A percentile compares a stretch with the other conserved stretches of the same genome.
Conservation (phyloP, 2,797 vertebrate genomes). For the Cygnus olor region DNA sequence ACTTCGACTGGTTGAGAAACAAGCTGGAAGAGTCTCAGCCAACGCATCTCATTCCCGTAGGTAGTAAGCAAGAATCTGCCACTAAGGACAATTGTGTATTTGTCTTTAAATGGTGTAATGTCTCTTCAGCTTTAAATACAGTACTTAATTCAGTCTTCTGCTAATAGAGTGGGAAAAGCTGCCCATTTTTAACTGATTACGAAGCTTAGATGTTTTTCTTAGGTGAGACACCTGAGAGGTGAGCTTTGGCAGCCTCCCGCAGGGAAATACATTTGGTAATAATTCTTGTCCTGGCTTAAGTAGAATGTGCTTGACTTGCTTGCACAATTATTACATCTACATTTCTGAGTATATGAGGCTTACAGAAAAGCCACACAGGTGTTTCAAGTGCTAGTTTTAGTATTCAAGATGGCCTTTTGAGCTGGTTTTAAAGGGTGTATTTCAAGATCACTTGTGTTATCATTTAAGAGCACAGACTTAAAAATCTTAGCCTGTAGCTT, state of each 20-base stretch:
- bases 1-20: slow-evolving; percentile 96
- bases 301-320: background rate
- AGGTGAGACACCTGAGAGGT: background rate
- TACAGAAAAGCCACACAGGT: background rate
- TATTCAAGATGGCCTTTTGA: background rate
- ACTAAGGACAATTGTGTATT: background rate
- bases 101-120: background rate
- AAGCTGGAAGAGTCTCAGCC: slow-evolving; percentile 98
- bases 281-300: background rate
- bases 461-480: background rate
- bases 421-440: background rate
- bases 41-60: slow-evolving; percentile 97
- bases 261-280: background rate
- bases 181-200: background rate
- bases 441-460: background rate
- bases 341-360: background rate
- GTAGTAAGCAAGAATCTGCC: slow-evolving; percentile 75
- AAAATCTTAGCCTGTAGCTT: background rate
- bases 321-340: background rate
- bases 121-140: background rate
- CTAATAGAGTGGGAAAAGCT: background rate
- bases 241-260: background rate
- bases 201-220: background rate
- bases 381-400: background rate
- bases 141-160: background rate